Evolutionary conservation across 2,797 vertebrate genomes (phyloP).

Genomic region (Ataeniobius toweri): DNA sequence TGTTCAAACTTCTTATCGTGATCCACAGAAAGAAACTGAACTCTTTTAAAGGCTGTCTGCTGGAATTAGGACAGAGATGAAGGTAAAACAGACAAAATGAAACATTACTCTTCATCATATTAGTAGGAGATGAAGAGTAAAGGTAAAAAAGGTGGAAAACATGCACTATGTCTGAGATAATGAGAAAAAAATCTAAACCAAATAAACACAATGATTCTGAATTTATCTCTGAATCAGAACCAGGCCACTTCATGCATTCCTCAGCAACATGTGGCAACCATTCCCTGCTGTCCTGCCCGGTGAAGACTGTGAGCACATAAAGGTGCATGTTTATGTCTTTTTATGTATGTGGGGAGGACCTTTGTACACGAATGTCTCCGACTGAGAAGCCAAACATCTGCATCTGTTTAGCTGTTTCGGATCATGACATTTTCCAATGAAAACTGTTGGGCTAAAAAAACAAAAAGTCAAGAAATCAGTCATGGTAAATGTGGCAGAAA

Average conservation of each 20-base stretch:
- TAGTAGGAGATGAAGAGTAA: neutral
- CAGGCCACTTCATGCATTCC: slow-evolving; percentile 26
- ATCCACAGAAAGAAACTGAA: neutral
- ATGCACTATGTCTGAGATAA: neutral
- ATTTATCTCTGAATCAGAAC: slow-evolving; percentile 6
- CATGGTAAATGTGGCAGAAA: no score
- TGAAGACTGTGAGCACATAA: neutral
- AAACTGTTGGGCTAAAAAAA: no score
- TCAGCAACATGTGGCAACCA: slow-evolving; percentile 68
- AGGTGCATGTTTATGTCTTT: slow-evolving; percentile 5
- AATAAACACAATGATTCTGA: slow-evolving; percentile 13
- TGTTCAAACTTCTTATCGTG: no score
- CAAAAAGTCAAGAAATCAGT: no score
- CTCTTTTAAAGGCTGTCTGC: neutral
- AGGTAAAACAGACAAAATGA: slow-evolving; percentile 30
- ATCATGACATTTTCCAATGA: neutral
- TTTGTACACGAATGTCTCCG: no score
- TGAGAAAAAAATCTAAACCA: neutral
- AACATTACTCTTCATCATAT: neutral
- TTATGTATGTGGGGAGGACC: no score
- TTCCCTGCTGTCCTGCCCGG: slow-evolving; percentile 50
- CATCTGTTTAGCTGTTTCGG: neutral
- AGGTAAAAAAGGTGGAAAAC: neutral
- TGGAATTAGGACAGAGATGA: neutral
- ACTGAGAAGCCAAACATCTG: neutral